Conservation (phyloP, 2,797 vertebrate genomes). For the Coluber constrictor region DNA sequence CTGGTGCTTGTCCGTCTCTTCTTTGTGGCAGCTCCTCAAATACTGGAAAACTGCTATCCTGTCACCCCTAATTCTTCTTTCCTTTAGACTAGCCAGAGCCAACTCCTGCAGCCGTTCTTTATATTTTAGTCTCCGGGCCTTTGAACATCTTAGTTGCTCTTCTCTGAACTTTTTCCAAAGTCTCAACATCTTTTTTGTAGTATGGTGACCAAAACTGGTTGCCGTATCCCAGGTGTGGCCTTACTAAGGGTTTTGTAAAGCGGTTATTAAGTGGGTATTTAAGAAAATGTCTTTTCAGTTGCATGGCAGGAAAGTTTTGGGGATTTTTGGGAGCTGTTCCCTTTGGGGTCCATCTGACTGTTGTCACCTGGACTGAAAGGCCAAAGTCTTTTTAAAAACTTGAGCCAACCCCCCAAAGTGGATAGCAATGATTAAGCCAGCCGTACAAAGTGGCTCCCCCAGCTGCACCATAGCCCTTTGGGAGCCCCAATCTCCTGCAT, state of each 20-base stretch:
- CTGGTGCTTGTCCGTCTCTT: too few relatives aligned
- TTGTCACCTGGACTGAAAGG: not conserved
- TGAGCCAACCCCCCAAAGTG: not conserved
- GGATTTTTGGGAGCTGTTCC: not conserved
- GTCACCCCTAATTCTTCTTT: too few relatives aligned
- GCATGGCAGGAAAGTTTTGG: not conserved
- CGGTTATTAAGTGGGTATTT: not conserved
- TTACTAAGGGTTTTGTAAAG: too few relatives aligned
- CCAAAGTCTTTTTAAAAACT: not conserved
- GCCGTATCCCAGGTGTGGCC: too few relatives aligned
- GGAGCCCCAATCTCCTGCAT: not conserved
- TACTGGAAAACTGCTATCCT: too few relatives aligned
- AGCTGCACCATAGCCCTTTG: not conserved
- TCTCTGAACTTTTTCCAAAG: too few relatives aligned
- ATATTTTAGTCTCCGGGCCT: too few relatives aligned
- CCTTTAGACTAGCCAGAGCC: rapidly evolving
- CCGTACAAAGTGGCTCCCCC: not conserved
- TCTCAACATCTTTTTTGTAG: too few relatives aligned
- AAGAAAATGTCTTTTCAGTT: not conserved
- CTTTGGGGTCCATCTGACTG: not conserved
- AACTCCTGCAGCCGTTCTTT: too few relatives aligned
- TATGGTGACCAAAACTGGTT: too few relatives aligned
- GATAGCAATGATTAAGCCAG: not conserved
- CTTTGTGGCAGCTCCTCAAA: too few relatives aligned
- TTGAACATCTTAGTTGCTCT: too few relatives aligned